phyloP scores from a whole-genome alignment of 2,797 vertebrate genomes.

The Orestias chungarensis region DNA sequence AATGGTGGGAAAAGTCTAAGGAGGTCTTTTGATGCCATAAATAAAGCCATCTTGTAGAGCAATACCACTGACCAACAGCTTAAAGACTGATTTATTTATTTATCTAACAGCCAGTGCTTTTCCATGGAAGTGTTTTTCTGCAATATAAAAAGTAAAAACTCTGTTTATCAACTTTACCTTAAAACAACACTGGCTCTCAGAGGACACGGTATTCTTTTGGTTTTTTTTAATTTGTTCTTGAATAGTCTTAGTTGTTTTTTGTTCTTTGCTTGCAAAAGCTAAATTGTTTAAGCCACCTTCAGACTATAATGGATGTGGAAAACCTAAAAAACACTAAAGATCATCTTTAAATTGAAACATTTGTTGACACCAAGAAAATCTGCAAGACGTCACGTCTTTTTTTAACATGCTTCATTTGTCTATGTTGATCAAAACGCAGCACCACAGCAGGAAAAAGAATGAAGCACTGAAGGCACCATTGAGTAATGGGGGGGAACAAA shows the following conservation, averaged over 20 bases:
- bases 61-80: not conserved
- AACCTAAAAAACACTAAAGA: no score
- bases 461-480: slow-evolving; percentile 7
- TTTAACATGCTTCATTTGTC: not conserved
- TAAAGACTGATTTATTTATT: slow-evolving; percentile 1
- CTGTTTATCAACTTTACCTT: not conserved
- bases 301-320: not conserved
- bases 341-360: not conserved
- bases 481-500: slow-evolving; percentile 1
- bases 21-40: not conserved
- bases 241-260: not conserved
- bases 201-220: not conserved
- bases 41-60: not conserved
- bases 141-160: not conserved
- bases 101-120: slow-evolving; percentile 1
- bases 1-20: not conserved
- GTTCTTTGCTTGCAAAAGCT: not conserved
- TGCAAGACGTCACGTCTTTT: not conserved
- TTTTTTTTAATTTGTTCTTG: not conserved
- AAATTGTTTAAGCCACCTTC: not conserved
- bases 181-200: not conserved
- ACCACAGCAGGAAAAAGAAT: slow-evolving; percentile 11
- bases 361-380: not conserved
- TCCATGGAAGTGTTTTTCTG: not conserved
- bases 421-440: slow-evolving; percentile 7